Evolutionary conservation across 92 coral and sea anemone species (phyloP).

Genomic region (Actinernus sp.): DNA sequence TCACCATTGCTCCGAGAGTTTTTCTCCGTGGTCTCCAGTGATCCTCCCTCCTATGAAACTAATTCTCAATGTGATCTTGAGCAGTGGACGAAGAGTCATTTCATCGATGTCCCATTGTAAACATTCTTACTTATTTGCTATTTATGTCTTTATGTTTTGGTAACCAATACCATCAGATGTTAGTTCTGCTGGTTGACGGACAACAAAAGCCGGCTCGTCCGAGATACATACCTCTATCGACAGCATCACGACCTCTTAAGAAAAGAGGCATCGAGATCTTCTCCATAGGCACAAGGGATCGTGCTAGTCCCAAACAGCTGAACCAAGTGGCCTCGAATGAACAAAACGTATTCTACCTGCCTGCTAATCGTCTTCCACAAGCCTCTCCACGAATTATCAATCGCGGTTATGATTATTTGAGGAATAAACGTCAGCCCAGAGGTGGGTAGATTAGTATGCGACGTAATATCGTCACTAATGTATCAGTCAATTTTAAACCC

Average conservation of each 20-base stretch:
- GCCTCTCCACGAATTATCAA: conserved; percentile 31
- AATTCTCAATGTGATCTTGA: too few species aligned
- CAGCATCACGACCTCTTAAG: conserved; percentile 51
- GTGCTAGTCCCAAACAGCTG: conserved; percentile 36
- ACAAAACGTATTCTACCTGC: conserved; percentile 27
- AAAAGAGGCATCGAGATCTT: conserved; percentile 56
- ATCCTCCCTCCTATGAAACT: too few species aligned
- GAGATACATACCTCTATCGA: conserved; percentile 18
- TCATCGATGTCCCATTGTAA: too few species aligned
- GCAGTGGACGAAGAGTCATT: not conserved
- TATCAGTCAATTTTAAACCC: too few species aligned
- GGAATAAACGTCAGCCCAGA: conserved; percentile 40
- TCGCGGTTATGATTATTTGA: conserved; percentile 40
- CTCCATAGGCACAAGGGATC: conserved; percentile 55
- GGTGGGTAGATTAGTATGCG: too few species aligned
- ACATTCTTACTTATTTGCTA: too few species aligned
- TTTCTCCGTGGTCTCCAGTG: too few species aligned
- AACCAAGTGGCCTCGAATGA: conserved; percentile 51
- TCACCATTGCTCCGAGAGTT: too few species aligned
- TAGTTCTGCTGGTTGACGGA: conserved; percentile 56
- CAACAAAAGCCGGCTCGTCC: conserved; percentile 26
- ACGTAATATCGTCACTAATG: too few species aligned
- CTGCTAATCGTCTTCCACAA: conserved; percentile 32
- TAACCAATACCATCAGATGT: conserved; percentile 23
- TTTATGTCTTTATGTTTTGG: too few species aligned